Evolutionary conservation across 2,888 invertebrate genomes (phyloP).

Genomic region (Tetragonula carbonaria): DNA sequence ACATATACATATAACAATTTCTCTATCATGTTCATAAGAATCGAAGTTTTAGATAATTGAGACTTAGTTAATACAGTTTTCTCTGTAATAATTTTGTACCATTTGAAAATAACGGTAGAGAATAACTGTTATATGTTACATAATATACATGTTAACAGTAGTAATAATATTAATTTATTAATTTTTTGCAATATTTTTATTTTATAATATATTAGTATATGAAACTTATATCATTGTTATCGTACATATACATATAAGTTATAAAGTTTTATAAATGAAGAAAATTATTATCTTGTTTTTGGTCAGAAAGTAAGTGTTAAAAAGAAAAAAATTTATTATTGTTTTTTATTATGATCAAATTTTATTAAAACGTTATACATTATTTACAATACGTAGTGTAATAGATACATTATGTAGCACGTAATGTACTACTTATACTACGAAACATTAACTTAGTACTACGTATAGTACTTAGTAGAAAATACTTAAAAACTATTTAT

Average conservation of each 20-base stretch:
- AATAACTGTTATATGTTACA: neutral
- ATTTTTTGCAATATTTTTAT: neutral
- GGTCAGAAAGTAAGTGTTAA: neutral
- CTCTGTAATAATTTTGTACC: too few relatives aligned
- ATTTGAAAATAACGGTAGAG: neutral
- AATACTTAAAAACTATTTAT: slow-evolving; percentile 32
- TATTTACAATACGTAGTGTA: slow-evolving; percentile 80
- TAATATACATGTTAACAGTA: neutral
- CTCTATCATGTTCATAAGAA: too few relatives aligned
- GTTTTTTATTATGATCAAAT: slow-evolving; percentile 63
- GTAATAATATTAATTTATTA: neutral
- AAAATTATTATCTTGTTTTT: neutral
- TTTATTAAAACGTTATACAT: slow-evolving; percentile 83
- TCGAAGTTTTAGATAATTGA: too few relatives aligned
- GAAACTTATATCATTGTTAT: neutral
- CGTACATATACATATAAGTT: neutral
- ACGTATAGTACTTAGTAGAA: slow-evolving; percentile 36
- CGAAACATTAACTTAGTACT: slow-evolving; percentile 56
- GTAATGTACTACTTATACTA: slow-evolving; percentile 52
- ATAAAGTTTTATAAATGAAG: neutral
- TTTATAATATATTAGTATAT: too few relatives aligned
- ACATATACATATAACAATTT: too few relatives aligned
- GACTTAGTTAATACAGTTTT: too few relatives aligned
- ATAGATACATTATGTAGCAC: slow-evolving; percentile 32
- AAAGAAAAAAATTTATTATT: neutral